Conservation (phyloP, 2,113 vertebrate genomes). For the Symphodus melops region DNA sequence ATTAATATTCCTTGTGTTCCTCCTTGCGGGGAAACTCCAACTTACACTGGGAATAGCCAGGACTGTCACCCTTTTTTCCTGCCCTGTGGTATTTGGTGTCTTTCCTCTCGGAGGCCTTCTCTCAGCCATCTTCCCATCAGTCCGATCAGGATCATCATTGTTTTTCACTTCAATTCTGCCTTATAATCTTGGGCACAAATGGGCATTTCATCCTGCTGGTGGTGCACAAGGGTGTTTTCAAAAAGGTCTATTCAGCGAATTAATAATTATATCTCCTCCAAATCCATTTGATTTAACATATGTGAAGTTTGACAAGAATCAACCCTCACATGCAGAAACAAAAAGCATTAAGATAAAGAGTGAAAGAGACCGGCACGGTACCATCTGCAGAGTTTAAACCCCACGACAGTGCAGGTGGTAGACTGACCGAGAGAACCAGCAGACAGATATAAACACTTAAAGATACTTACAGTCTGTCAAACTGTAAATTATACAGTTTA, state of each 20-base stretch:
- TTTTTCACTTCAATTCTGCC: too few species aligned
- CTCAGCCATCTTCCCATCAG: too few species aligned
- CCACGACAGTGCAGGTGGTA: constrained; percentile 1
- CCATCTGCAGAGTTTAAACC: constrained; percentile 9
- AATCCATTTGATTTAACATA: neutral
- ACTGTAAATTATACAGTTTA: constrained; percentile 48
- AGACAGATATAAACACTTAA: constrained; percentile 26
- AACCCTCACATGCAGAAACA: constrained; percentile 20
- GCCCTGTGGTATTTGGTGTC: too few species aligned
- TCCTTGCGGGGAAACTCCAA: too few species aligned
- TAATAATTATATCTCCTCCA: neutral
- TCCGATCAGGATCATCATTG: too few species aligned
- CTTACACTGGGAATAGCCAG: too few species aligned
- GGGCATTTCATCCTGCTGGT: too few species aligned
- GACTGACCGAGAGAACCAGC: constrained; percentile 9
- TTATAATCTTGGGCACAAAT: too few species aligned
- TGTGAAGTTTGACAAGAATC: constrained; percentile 14
- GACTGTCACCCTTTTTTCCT: too few species aligned
- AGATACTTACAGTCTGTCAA: constrained; percentile 49
- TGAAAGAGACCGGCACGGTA: neutral
- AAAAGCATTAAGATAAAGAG: neutral
- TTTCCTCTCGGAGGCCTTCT: too few species aligned
- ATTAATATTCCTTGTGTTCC: too few species aligned
- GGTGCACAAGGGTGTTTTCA: too few species aligned
- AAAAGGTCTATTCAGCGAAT: neutral